Base-by-base conservation (phyloP, 2,797 vertebrate species). In the Diglossa cyanea region DNA sequence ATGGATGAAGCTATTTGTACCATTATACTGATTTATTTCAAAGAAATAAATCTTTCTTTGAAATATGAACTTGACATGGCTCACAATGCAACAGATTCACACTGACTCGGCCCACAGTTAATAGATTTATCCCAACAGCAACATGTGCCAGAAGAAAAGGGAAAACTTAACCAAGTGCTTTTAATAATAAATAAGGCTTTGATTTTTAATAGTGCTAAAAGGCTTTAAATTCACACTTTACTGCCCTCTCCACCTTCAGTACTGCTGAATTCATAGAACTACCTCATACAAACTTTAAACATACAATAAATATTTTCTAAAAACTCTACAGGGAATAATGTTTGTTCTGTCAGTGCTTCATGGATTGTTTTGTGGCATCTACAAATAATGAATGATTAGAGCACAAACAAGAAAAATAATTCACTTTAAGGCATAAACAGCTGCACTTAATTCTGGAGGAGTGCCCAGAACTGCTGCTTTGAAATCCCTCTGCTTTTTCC, bases 371-470 rank as follows among this genome's bases (percentile, higher is more conserved):
- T 33, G 66, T 74, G 73, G 90, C 76, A 92, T 96, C 91, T 71
- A 78, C 75, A 92, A 86, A 95, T 96, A 97, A 96, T 35, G 63
- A 96, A 92, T 53, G 71, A 96, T 80, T 88, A 79, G 92, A 94
- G 78, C 90, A 78, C 68, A 93, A 91, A 92, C 31, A 50, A 15
- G 35, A 95, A 84, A 83, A 92, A 96, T 93, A 96, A 97, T 90
- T 94, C 84, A 96, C 85, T 95, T 88, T 87, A 79, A 62, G 88
- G 86, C 87, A 94, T 25, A 44, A 92, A 76, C 73, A 92, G 81
- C 94, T 93, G 93, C 77, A 86, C 95, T 96, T 95, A 91, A 90
- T 96, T 85, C 70, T 91, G 92, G 95, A 97, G 93, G 62, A 57
- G 93, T 92, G 96, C 96, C 93, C 88, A 54, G 80, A 65, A 31